Percentiles rank a stretch among this genome's conserved stretches.
These are phyloP conservation scores for Dasysyrphus tricinctus DNA, from an alignment of 2,888 invertebrate species.

Conservation along the genomic window DNA sequence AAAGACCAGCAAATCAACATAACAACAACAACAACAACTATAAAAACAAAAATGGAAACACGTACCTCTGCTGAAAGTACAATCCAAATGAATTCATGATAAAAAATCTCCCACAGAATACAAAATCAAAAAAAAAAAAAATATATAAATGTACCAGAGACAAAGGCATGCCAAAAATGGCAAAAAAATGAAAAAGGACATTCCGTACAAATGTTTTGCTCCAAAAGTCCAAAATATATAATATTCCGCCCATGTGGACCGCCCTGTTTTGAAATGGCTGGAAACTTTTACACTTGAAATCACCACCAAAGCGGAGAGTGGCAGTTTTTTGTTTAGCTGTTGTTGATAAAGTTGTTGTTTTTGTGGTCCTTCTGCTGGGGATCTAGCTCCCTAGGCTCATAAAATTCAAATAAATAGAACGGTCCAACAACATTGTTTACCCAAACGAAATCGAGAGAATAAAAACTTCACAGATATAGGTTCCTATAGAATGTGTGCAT, in stretches of 20 bases:
- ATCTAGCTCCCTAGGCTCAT: slow-evolving; percentile 67
- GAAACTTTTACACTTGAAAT: slow-evolving; percentile 73
- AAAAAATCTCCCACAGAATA: slow-evolving; percentile 42
- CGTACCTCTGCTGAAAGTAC: slow-evolving; percentile 5
- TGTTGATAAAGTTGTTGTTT: not conserved
- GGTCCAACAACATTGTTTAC: slow-evolving; percentile 67
- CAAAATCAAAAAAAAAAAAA: slow-evolving; percentile 3
- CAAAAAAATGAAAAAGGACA: slow-evolving; percentile 47
- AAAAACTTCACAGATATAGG: slow-evolving; percentile 59
- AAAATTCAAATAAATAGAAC: slow-evolving; percentile 73
- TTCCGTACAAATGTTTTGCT: slow-evolving; percentile 71
- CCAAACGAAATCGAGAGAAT: slow-evolving; percentile 73
- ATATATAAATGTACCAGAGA: slow-evolving; percentile 1
- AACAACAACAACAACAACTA: slow-evolving; percentile 46
- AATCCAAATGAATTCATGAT: slow-evolving; percentile 67
- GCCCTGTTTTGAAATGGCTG: slow-evolving; percentile 41
- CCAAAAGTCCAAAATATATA: slow-evolving; percentile 61
- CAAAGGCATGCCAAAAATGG: slow-evolving; percentile 61
- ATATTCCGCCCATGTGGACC: slow-evolving; percentile 62
- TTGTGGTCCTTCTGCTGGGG: slow-evolving; percentile 7
- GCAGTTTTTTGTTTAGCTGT: not conserved
- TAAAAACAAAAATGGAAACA: slow-evolving; percentile 29
- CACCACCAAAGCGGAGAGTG: slow-evolving; percentile 48
- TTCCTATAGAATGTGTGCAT: not conserved
- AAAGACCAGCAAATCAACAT: slow-evolving; percentile 50